phyloP scores from a whole-genome alignment of 92 coral and sea anemone genomes.

The Paragorgia papillata region DNA sequence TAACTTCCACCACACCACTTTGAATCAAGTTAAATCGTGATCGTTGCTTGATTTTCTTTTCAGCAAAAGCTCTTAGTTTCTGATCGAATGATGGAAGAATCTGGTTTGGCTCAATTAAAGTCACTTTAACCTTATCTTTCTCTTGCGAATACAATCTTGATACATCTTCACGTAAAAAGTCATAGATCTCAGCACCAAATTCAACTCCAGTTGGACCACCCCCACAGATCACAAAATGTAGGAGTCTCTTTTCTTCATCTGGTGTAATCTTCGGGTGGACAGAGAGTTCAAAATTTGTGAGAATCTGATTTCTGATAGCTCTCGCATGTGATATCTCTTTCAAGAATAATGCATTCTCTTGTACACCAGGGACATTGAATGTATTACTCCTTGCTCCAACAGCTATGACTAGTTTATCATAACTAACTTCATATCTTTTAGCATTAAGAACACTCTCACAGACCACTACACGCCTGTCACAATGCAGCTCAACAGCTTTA shows the following conservation, averaged over 20 bases:
- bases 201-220: constrained; percentile 99
- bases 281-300: constrained; percentile 93
- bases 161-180: constrained; percentile 92
- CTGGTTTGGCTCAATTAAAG: constrained; percentile 87
- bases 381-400: constrained; percentile 97
- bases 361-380: constrained; percentile 91
- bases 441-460: constrained; percentile 79
- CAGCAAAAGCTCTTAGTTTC: constrained; percentile 81
- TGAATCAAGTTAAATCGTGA: constrained; percentile 80
- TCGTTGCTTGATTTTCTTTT: constrained; percentile 87
- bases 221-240: constrained; percentile 96
- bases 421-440: constrained; percentile 63
- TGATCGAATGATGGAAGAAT: constrained; percentile 97
- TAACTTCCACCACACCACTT: constrained; percentile 84
- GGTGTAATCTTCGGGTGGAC: constrained; percentile 86
- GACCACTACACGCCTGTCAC: constrained; percentile 60
- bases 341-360: constrained; percentile 85
- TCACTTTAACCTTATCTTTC: constrained; percentile 79
- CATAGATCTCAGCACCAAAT: constrained; percentile 98
- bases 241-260: constrained; percentile 74
- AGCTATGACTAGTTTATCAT: constrained; percentile 92
- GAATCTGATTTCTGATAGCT: constrained; percentile 84
- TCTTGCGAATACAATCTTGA: constrained; percentile 86
- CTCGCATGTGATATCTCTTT: constrained; percentile 99
- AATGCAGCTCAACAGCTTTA: constrained; percentile 70